A percentile compares a stretch with the other conserved stretches of the same genome.
Conservation (phyloP, 1,140 invertebrate genomes). For the Panagrolaimus sp. region DNA sequence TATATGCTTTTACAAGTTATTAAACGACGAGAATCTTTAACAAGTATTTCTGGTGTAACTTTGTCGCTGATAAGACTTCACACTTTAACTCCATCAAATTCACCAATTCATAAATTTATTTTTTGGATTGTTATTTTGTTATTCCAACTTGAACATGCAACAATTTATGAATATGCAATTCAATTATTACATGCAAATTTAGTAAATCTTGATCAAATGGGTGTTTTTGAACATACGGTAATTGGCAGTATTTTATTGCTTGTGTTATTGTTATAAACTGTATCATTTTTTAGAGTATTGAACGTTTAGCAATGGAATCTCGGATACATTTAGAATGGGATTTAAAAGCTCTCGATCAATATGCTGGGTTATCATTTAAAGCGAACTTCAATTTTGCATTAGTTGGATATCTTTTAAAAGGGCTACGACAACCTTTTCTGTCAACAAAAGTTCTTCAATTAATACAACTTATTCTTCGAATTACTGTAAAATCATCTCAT, state of each 20-base stretch:
- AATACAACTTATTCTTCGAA: conserved; percentile 23
- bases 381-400: conserved; percentile 96
- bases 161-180: conserved; percentile 32
- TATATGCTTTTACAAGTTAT: conserved; percentile 30
- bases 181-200: conserved; percentile 31
- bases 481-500: conserved; percentile 26
- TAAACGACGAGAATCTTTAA: conserved; percentile 31
- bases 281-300: conserved; percentile 26
- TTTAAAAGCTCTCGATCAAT: conserved; percentile 35
- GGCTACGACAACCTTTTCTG: conserved; percentile 82
- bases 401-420: conserved; percentile 91
- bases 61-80: conserved; percentile 27
- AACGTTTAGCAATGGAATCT: conserved; percentile 30
- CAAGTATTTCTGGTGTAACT: conserved; percentile 25
- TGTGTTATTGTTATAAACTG: neutral
- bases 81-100: conserved; percentile 30
- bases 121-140: conserved; percentile 33
- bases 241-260: conserved; percentile 16
- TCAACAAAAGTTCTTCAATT: conserved; percentile 71
- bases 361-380: conserved; percentile 29
- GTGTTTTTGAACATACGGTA: conserved; percentile 36
- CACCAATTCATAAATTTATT: conserved; percentile 27
- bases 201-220: conserved; percentile 28
- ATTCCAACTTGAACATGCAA: conserved; percentile 34
- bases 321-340: conserved; percentile 32